Evolutionary conservation across 2,797 vertebrate species (phyloP).

Genomic region (Pseudotriccus pelzelni): DNA sequence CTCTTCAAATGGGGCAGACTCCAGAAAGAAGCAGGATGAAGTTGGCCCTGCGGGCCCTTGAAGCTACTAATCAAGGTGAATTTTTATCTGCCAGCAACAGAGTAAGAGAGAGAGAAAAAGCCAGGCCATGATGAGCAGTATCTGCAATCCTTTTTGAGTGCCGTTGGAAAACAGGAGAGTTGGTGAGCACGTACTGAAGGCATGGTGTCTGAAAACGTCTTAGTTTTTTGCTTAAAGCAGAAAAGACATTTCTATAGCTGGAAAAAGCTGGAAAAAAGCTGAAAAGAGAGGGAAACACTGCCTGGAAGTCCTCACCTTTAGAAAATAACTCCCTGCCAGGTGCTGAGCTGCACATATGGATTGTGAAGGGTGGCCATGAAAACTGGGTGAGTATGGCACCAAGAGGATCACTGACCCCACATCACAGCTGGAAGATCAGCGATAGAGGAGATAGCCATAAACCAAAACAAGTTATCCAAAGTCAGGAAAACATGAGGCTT

Average conservation of each 20-base stretch:
- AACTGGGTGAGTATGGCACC: background rate
- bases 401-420: background rate
- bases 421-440: background rate
- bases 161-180: background rate
- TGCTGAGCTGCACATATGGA: background rate
- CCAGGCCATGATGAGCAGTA: background rate
- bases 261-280: background rate
- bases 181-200: background rate
- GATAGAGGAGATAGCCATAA: background rate
- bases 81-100: background rate
- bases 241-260: background rate
- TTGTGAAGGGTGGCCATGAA: background rate
- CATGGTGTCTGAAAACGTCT: background rate
- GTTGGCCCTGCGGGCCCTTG: background rate
- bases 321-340: background rate
- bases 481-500: background rate
- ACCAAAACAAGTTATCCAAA: accelerated
- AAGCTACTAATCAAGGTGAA: background rate
- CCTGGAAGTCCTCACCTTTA: background rate
- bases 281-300: background rate
- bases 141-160: background rate
- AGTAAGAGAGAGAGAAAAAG: background rate
- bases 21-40: background rate
- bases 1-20: background rate
- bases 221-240: background rate